Evolutionary conservation across 35 echinoderm and acorn worm species (phyloP).

Genomic region (Chiridota heheva): DNA sequence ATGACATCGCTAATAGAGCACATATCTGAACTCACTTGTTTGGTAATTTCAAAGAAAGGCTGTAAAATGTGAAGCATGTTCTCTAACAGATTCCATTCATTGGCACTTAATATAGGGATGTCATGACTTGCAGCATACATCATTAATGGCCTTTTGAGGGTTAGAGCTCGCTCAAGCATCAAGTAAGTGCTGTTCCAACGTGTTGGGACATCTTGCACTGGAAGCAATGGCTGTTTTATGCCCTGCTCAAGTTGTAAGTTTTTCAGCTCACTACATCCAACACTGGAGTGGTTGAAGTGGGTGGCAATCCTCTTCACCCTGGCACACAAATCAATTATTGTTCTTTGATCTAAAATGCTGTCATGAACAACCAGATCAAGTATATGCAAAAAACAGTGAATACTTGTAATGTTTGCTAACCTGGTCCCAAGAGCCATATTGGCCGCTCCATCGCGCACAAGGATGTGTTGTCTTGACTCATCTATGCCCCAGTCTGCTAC

Average conservation of each 20-base stretch:
- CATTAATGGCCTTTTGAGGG: background rate
- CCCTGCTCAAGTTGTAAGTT: constrained; percentile 20
- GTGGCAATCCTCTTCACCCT: constrained; percentile 1
- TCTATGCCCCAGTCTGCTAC: background rate
- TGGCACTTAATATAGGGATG: constrained; percentile 4
- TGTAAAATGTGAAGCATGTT: too few relatives aligned
- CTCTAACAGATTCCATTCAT: constrained; percentile 21
- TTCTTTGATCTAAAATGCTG: background rate
- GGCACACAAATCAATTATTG: constrained; percentile 20
- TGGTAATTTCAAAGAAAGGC: constrained; percentile 22
- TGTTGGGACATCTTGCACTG: constrained; percentile 14
- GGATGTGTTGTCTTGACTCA: background rate
- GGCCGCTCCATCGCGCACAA: constrained; percentile 12
- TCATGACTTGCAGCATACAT: constrained; percentile 15
- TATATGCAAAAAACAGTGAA: constrained; percentile 14
- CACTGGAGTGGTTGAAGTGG: constrained; percentile 12
- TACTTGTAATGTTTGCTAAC: background rate
- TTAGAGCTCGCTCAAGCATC: constrained; percentile 1
- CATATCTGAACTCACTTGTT: background rate
- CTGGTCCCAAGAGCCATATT: constrained; percentile 11
- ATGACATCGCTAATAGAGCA: constrained; percentile 3
- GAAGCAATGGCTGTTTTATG: background rate
- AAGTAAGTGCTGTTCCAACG: constrained; percentile 28
- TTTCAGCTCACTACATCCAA: constrained; percentile 7
- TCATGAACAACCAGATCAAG: constrained; percentile 4